Evolutionary conservation across 2,113 vertebrate genomes (phyloP).

Genomic region (Lethenteron camtschaticum): DNA sequence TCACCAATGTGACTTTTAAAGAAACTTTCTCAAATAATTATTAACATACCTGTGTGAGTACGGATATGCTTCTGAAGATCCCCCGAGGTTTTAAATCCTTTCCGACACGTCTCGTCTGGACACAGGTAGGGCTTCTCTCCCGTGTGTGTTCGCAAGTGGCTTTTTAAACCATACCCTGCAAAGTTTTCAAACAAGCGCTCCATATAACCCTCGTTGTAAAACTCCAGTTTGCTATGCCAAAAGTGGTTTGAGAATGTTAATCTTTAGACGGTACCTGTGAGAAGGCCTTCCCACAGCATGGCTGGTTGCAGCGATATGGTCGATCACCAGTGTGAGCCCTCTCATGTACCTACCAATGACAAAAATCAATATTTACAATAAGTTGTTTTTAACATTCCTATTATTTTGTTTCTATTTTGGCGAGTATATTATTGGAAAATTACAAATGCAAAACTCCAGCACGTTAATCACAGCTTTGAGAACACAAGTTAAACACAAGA

Average conservation of each 20-base stretch:
- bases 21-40: not conserved
- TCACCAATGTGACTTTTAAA: not conserved
- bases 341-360: conserved; percentile 58
- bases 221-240: too few relatives aligned
- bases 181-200: not conserved
- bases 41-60: conserved; percentile 63
- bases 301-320: conserved; percentile 71
- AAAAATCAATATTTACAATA: conserved; percentile 6
- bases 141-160: conserved; percentile 84
- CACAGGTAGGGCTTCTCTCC: conserved; percentile 94
- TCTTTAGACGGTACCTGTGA: conserved; percentile 53
- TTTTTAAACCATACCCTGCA: conserved; percentile 77
- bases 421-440: too few relatives aligned
- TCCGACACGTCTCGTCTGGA: conserved; percentile 78
- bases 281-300: conserved; percentile 85
- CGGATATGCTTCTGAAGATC: conserved; percentile 93
- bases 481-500: too few relatives aligned
- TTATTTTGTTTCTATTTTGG: too few relatives aligned
- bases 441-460: too few relatives aligned
- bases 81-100: conserved; percentile 94
- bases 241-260: too few relatives aligned
- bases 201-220: too few relatives aligned
- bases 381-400: too few relatives aligned
- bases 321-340: conserved; percentile 91
- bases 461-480: too few relatives aligned